A percentile compares a stretch with the other conserved stretches of the same genome.
phyloP scores from a whole-genome alignment of 2,797 vertebrate genomes.

The Holocentrus rufus region DNA sequence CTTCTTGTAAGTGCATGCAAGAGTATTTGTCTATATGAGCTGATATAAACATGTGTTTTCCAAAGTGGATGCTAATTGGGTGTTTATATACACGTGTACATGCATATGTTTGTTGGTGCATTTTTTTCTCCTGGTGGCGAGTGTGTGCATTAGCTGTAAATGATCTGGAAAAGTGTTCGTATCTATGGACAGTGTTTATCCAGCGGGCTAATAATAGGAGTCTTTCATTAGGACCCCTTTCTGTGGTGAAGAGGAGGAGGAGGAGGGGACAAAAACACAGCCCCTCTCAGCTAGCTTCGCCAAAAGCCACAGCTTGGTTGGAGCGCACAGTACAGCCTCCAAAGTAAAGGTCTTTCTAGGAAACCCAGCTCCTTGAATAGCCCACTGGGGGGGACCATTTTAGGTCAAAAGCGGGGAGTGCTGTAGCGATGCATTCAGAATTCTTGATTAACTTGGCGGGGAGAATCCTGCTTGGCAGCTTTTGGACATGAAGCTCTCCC shows the following conservation, averaged over 20 bases:
- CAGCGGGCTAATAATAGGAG: constrained; percentile 61
- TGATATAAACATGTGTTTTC: not conserved
- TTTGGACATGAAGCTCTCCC: constrained; percentile 3
- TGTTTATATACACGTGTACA: not conserved
- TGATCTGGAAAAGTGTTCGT: constrained; percentile 35
- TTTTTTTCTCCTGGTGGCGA: constrained; percentile 16
- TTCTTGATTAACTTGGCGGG: constrained; percentile 23
- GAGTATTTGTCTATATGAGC: not conserved
- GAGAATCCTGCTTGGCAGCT: constrained; percentile 4
- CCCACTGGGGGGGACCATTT: constrained; percentile 49
- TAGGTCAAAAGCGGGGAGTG: constrained; percentile 55
- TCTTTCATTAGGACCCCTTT: constrained; percentile 63
- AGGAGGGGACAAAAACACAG: constrained; percentile 29
- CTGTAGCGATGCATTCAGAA: constrained; percentile 31
- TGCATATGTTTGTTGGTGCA: not conserved
- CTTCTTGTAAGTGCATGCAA: not conserved
- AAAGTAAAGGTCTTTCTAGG: constrained; percentile 74
- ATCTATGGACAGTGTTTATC: constrained; percentile 48
- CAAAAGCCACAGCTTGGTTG: constrained; percentile 64
- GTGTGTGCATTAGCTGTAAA: not conserved
- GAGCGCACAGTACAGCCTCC: constrained; percentile 25
- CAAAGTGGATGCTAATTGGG: not conserved
- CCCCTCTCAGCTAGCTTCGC: constrained; percentile 43
- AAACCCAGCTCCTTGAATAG: constrained; percentile 68
- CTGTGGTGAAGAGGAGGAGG: constrained; percentile 31